Percentiles rank a stretch among this genome's conserved stretches.
phyloP scores from a whole-genome alignment of 2,888 invertebrate species.

The Drosophila tripunctata region DNA sequence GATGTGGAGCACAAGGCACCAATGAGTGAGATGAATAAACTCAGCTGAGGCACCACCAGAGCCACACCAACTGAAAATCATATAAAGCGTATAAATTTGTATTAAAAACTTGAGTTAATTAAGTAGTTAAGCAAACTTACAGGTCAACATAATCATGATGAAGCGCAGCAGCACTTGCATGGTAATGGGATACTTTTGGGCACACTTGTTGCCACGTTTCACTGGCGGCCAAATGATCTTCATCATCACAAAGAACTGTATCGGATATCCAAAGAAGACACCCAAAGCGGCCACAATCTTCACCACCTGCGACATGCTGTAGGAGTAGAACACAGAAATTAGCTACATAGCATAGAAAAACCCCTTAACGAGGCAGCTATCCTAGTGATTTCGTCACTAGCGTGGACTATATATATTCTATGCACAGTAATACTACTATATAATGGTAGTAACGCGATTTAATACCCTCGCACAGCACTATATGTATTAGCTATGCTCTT shows the following conservation, averaged over 20 bases:
- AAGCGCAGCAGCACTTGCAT: conserved; percentile 90
- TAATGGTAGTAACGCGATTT: too few species aligned
- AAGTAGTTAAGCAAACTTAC: conserved; percentile 87
- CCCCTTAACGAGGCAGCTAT: too few species aligned
- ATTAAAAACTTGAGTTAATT: background rate
- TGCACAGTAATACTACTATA: too few species aligned
- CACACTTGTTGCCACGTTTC: conserved; percentile 86
- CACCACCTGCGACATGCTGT: conserved; percentile 91
- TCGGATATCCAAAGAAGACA: conserved; percentile 95
- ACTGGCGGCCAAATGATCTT: conserved; percentile 94
- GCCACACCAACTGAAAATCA: conserved; percentile 88
- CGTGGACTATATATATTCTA: too few species aligned
- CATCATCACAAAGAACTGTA: conserved; percentile 98
- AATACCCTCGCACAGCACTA: too few species aligned
- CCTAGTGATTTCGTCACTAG: too few species aligned
- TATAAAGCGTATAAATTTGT: conserved; percentile 59
- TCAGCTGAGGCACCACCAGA: conserved; percentile 92
- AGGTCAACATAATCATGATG: conserved; percentile 90
- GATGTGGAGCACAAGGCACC: conserved; percentile 96
- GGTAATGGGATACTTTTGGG: conserved; percentile 85
- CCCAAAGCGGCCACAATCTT: conserved; percentile 92
- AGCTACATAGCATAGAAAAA: too few species aligned
- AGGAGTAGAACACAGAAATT: too few species aligned
- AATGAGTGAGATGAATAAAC: conserved; percentile 94
- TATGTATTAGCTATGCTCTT: too few species aligned